Base-by-base conservation (phyloP, 2,113 vertebrate species). In the Cacatua alba region DNA sequence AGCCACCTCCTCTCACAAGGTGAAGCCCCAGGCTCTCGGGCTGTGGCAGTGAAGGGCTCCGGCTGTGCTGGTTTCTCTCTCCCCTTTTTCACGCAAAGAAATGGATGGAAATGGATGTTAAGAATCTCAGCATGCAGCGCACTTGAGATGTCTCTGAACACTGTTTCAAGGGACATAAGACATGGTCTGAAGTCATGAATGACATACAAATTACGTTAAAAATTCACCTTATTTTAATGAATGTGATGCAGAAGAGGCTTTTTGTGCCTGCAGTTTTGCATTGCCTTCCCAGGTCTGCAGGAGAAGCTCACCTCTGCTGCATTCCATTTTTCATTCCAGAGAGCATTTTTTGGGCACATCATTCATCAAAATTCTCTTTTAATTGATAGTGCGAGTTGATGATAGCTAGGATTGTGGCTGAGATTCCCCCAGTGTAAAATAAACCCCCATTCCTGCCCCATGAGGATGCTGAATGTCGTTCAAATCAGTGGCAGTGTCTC, bases 1-100 rank as follows among this genome's bases (percentile, higher is more conserved):
- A 12, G 1, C 4, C 2, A 1, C 11, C 12, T 29, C 63, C 65
- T 8, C 25, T 0, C 23, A 12, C 8, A 10, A 19, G 60, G 31
- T 41, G 75, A 13, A 46, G n/a, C 44, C 11, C 21, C 57, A 1
- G 21, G 57, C 33, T 59, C 57, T 53, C 0, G 0, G 28, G 52
- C 28, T 35, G 21, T 59, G 33, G 57, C 55, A n/a, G 20, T 9
- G 31, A 59, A 59, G 31, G 33, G 55, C 20, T 59, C 33, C 23
- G 5, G 29, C 53, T 41, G 21, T 44, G 63, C 39, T 1, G 1
- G 7, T 14, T 37, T 44, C 64, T 41, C 4, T 72, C 17, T 43
- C 33, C 41, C 63, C 13, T 90, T 62, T 44, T 29, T 17, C 62
- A 33, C 82, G 62, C 57, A 20, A 39, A 80, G 13, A 59, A 88